Percentiles rank a stretch among this genome's conserved stretches.
phyloP scores from a whole-genome alignment of 37 sponge, comb jelly and placozoan species.

The Chondrilla cf. caribensis region DNA sequence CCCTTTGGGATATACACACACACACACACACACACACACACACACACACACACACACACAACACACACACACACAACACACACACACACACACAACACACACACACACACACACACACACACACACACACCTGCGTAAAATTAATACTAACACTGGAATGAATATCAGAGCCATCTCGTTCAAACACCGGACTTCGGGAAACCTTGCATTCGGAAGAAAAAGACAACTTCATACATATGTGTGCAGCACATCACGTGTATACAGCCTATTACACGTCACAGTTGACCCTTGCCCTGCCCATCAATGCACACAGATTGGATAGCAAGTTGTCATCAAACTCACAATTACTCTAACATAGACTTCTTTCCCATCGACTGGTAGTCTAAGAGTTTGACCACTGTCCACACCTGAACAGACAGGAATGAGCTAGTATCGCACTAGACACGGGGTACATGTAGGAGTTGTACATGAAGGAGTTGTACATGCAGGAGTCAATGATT shows the following conservation, averaged over 20 bases:
- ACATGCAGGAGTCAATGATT: too few relatives aligned
- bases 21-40: neutral
- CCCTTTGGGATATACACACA: neutral
- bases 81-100: neutral
- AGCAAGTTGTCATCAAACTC: neutral
- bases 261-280: too few relatives aligned
- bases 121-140: slow-evolving; percentile 57
- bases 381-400: slow-evolving; percentile 66
- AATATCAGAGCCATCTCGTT: slow-evolving; percentile 80
- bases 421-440: too few relatives aligned
- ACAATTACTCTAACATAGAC: slow-evolving; percentile 55
- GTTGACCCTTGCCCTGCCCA: too few relatives aligned
- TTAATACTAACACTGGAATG: slow-evolving; percentile 69
- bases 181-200: slow-evolving; percentile 53
- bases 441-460: too few relatives aligned
- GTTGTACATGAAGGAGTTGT: too few relatives aligned
- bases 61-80: too few relatives aligned
- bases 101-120: neutral
- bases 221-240: neutral
- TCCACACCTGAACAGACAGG: slow-evolving; percentile 61
- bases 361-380: slow-evolving; percentile 60
- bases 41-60: too few relatives aligned
- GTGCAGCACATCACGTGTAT: neutral
- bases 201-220: slow-evolving; percentile 27
- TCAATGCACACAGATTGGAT: too few relatives aligned